A percentile compares a stretch with the other conserved stretches of the same genome.
Evolutionary conservation across 1,140 invertebrate species (phyloP).

Genomic region (Pantala flavescens): DNA sequence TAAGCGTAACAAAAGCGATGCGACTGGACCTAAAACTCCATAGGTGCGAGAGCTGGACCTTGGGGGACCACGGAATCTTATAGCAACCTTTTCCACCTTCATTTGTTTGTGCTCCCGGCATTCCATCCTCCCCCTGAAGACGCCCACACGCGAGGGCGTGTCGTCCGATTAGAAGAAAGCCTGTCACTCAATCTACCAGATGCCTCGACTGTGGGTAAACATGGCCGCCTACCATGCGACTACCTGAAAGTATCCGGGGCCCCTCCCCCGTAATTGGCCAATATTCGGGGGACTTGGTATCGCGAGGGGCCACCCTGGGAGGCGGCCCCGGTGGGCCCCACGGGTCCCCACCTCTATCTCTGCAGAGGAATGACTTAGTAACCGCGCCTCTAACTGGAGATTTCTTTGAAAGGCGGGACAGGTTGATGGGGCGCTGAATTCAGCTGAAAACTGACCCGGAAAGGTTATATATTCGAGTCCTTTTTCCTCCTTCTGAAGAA

Average conservation of each 20-base stretch:
- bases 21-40: too few species aligned
- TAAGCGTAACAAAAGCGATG: too few species aligned
- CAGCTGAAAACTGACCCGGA: not conserved
- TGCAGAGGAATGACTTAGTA: not conserved
- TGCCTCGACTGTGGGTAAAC: not conserved
- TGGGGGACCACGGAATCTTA: not conserved
- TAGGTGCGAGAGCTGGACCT: not conserved
- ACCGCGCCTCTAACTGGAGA: not conserved
- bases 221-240: not conserved
- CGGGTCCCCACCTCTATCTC: not conserved
- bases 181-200: not conserved
- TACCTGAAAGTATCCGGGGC: not conserved
- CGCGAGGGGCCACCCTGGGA: not conserved
- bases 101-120: not conserved
- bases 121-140: not conserved
- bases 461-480: not conserved
- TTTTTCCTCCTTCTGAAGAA: not conserved
- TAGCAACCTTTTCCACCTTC: not conserved
- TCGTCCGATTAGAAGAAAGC: not conserved
- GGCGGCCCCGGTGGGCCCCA: not conserved
- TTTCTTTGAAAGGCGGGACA: not conserved
- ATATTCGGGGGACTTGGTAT: not conserved
- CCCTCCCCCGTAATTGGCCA: slow-evolving; percentile 2
- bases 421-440: not conserved
- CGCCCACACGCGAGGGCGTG: not conserved